These are phyloP conservation scores for Wiebesia pumilae DNA, from an alignment of 1,140 invertebrate species.

Conservation along the genomic window DNA sequence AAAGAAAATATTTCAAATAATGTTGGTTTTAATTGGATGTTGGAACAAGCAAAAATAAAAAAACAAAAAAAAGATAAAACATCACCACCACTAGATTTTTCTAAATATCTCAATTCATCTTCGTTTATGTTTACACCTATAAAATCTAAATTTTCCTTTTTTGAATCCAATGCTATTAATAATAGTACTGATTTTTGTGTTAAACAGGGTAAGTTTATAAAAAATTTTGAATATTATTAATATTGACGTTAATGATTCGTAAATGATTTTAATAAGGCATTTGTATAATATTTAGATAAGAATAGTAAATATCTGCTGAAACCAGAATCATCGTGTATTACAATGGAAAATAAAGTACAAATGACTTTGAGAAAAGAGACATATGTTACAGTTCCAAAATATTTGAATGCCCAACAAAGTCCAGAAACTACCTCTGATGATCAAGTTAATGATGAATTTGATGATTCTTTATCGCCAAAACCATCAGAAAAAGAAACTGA, in stretches of 20 bases:
- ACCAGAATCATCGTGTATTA: conserved; percentile 12
- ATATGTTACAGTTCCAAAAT: conserved; percentile 57
- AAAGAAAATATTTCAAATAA: conserved; percentile 60
- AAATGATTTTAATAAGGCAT: background rate
- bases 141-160: conserved; percentile 39
- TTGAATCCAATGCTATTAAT: conserved; percentile 1
- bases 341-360: conserved; percentile 40
- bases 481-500: background rate
- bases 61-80: conserved; percentile 45
- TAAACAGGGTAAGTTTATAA: conserved; percentile 27
- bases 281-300: conserved; percentile 10
- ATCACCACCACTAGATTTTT: conserved; percentile 40
- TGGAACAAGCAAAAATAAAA: conserved; percentile 53
- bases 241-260: background rate
- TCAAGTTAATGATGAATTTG: conserved; percentile 51
- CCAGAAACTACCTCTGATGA: background rate
- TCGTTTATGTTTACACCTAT: conserved; percentile 55
- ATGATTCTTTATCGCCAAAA: conserved; percentile 59
- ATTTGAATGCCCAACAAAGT: conserved; percentile 46
- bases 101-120: conserved; percentile 52
- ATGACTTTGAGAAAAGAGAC: conserved; percentile 61
- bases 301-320: background rate
- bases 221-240: background rate
- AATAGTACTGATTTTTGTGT: background rate
- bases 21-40: conserved; percentile 41